Conservation (phyloP, 2,888 invertebrate species). For the Xylota segnis region DNA sequence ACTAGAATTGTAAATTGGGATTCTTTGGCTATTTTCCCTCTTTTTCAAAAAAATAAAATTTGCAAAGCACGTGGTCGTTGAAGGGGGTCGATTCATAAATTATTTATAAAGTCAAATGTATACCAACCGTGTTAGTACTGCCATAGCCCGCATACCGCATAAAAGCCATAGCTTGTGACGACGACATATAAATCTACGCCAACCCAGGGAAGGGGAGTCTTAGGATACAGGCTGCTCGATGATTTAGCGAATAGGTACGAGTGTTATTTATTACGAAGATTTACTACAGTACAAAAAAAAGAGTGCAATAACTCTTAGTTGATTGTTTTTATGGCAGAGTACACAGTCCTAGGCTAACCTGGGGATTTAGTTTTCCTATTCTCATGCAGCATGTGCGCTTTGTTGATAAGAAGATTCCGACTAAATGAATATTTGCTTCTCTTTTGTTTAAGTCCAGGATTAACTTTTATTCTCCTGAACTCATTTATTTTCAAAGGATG, state of each 20-base stretch:
- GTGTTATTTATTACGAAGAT: slow-evolving; percentile 49
- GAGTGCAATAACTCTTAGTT: slow-evolving; percentile 50
- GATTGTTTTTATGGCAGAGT: slow-evolving; percentile 50
- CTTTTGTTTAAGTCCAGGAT: slow-evolving; percentile 30
- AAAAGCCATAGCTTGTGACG: slow-evolving; percentile 24
- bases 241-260: slow-evolving; percentile 41
- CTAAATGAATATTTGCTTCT: slow-evolving; percentile 27
- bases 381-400: slow-evolving; percentile 27
- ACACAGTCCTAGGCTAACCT: slow-evolving; percentile 15
- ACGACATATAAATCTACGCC: slow-evolving; percentile 6
- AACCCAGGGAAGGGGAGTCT: neutral
- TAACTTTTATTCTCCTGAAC: slow-evolving; percentile 24
- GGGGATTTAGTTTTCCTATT: slow-evolving; percentile 33
- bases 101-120: slow-evolving; percentile 43
- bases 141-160: neutral
- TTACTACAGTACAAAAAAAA: slow-evolving; percentile 24
- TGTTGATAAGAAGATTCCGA: slow-evolving; percentile 40
- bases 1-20: slow-evolving; percentile 54
- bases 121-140: slow-evolving; percentile 22
- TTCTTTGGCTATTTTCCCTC: slow-evolving; percentile 17
- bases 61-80: slow-evolving; percentile 40
- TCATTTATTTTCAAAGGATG: slow-evolving; percentile 15
- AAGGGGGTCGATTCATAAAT: slow-evolving; percentile 49
- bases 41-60: slow-evolving; percentile 12
- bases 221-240: slow-evolving; percentile 4